These are phyloP conservation scores for Ophiothrix spiculata DNA, from an alignment of 35 echinoderm and acorn worm species.

Conservation along the genomic window DNA sequence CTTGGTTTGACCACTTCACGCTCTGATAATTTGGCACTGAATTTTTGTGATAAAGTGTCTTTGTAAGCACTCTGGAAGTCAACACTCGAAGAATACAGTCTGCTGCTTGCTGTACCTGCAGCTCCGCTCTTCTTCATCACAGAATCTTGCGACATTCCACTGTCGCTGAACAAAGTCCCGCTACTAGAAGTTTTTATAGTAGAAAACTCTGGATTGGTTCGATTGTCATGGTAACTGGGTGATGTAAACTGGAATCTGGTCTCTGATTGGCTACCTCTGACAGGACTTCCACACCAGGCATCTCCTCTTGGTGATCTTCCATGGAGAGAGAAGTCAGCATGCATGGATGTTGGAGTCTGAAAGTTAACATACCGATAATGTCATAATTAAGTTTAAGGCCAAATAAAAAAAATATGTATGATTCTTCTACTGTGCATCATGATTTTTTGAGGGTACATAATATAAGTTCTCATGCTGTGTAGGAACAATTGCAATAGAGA, in stretches of 20 bases:
- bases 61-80: neutral
- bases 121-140: neutral
- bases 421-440: too few relatives aligned
- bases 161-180: too few relatives aligned
- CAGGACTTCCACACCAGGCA: neutral
- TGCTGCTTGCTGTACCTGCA: neutral
- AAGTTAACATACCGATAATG: too few relatives aligned
- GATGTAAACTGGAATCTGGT: neutral
- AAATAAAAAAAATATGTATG: too few relatives aligned
- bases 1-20: neutral
- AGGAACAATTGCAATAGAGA: too few relatives aligned
- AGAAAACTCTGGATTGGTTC: neutral
- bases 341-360: neutral
- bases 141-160: neutral
- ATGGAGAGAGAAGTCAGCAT: neutral
- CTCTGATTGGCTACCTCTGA: neutral
- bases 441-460: too few relatives aligned
- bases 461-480: too few relatives aligned
- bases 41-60: neutral
- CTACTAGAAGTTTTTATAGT: too few relatives aligned
- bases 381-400: too few relatives aligned
- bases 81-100: neutral
- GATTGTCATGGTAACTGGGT: neutral
- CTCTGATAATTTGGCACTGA: neutral
- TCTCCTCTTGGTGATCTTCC: neutral